Conservation (phyloP, 2,888 invertebrate species). For the Salpingus planirostris region DNA sequence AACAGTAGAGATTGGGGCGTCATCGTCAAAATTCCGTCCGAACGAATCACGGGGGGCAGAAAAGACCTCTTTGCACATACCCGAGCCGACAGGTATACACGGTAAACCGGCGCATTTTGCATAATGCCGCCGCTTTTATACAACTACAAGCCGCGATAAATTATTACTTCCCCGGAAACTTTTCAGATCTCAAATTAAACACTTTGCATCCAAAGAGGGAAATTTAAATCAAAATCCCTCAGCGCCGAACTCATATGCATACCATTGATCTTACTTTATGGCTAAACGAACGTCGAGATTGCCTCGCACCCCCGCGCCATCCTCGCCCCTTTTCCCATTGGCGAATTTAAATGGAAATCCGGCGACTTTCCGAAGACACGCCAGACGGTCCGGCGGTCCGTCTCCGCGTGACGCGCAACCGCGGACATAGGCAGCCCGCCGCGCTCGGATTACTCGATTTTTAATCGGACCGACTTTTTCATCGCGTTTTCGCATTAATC, state of each 20-base stretch:
- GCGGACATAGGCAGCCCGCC: no score
- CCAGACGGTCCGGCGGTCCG: no score
- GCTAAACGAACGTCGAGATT: conserved; percentile 30
- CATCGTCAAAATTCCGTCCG: no score
- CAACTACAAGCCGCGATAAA: conserved; percentile 20
- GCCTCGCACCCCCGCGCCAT: conserved; percentile 12
- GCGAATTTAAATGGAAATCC: conserved; percentile 28
- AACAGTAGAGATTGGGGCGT: no score
- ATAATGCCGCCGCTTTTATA: conserved; percentile 21
- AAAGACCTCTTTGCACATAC: no score
- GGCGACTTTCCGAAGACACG: no score
- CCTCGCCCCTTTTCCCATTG: conserved; percentile 24
- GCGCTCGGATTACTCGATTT: no score
- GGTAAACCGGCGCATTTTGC: conserved; percentile 23
- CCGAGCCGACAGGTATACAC: no score
- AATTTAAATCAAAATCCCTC: conserved; percentile 23
- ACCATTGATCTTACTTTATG: conserved; percentile 33
- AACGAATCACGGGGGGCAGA: no score
- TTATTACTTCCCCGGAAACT: conserved; percentile 23
- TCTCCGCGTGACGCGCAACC: no score
- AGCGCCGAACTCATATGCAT: conserved; percentile 29
- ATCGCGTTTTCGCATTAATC: no score
- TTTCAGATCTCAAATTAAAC: conserved; percentile 26
- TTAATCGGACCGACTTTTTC: no score
- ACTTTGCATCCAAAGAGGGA: conserved; percentile 23